Percentiles rank a stretch among this genome's conserved stretches.
phyloP scores from a whole-genome alignment of 2,797 vertebrate species.

The Stomatorhinus walkeri region DNA sequence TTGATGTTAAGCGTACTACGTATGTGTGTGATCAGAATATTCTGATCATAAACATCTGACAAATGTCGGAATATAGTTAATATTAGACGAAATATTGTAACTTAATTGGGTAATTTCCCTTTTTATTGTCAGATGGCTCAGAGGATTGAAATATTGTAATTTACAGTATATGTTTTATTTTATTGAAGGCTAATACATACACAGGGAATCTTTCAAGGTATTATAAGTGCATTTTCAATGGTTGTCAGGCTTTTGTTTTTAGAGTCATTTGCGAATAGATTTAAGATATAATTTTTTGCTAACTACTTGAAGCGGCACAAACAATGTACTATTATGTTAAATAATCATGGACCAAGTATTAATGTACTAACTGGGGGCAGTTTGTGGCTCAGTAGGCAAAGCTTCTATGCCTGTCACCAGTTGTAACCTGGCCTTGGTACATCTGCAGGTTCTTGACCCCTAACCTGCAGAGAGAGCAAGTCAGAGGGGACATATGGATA shows the following conservation, averaged over 20 bases:
- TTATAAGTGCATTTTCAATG: neutral
- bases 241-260: neutral
- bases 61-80: neutral
- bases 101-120: neutral
- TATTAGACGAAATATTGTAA: neutral
- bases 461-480: no score
- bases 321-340: neutral
- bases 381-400: neutral
- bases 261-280: neutral
- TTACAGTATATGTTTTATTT: neutral
- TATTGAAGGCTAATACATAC: neutral
- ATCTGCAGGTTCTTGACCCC: no score
- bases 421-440: no score
- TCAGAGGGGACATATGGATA: no score
- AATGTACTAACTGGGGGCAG: neutral
- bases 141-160: neutral
- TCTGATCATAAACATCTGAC: neutral
- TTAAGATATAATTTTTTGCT: neutral
- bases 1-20: neutral
- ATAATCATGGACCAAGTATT: neutral
- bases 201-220: neutral
- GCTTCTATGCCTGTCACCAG: no score
- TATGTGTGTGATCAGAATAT: neutral
- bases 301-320: neutral
- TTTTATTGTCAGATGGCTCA: neutral